Percentiles rank a stretch among this genome's conserved stretches.
Evolutionary conservation across 2,113 vertebrate species (phyloP).

Genomic region (Hyperopisus bebe): DNA sequence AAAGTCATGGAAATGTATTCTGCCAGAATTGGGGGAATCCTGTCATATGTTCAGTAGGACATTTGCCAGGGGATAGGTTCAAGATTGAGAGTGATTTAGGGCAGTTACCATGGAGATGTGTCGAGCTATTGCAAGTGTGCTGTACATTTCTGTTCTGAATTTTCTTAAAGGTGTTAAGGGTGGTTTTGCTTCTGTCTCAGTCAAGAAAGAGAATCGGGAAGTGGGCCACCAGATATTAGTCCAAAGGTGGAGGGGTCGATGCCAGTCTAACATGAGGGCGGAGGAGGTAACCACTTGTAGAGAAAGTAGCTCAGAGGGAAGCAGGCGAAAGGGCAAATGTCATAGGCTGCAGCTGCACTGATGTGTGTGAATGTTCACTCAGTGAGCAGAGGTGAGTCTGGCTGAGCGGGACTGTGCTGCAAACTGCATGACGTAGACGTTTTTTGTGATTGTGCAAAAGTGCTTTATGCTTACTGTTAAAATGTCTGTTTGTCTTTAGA

Average conservation of each 20-base stretch:
- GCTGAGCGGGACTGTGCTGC: background rate
- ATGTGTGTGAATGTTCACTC: background rate
- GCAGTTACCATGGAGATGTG: background rate
- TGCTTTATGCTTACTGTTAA: background rate
- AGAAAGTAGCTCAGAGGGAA: background rate
- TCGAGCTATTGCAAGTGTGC: background rate
- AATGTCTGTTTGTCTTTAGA: background rate
- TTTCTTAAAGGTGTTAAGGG: background rate
- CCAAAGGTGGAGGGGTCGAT: background rate
- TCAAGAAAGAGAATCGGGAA: background rate
- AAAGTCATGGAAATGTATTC: no score
- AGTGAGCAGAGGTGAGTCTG: constrained; percentile 7
- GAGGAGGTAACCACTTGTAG: background rate
- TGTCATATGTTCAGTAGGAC: background rate
- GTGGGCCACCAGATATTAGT: background rate
- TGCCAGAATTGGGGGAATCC: no score
- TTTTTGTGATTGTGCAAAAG: background rate
- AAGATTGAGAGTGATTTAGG: background rate
- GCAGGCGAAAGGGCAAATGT: background rate
- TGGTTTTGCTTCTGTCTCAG: background rate
- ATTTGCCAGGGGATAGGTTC: background rate
- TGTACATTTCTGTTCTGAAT: background rate
- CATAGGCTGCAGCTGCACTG: background rate
- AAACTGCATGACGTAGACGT: background rate
- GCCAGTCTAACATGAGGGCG: background rate